Conservation (phyloP, 53 echinoderm and acorn worm genomes). For the Holothuria leucospilota region DNA sequence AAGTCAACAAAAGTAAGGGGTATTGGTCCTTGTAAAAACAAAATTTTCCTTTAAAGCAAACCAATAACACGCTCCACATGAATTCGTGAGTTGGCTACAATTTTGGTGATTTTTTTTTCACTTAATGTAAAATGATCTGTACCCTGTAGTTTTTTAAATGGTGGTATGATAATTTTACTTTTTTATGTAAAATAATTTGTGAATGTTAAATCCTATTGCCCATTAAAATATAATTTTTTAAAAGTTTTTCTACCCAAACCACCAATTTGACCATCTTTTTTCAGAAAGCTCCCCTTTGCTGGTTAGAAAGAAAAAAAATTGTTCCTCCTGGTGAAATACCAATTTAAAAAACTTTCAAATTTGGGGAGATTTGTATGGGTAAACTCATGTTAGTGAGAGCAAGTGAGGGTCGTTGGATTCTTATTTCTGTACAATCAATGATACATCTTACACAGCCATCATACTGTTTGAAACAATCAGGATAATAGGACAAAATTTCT, state of each 20-base stretch:
- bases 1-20: slow-evolving; percentile 64
- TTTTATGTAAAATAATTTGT: slow-evolving; percentile 67
- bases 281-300: slow-evolving; percentile 67
- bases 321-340: slow-evolving; percentile 71
- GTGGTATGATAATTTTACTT: slow-evolving; percentile 68
- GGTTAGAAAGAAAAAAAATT: slow-evolving; percentile 59
- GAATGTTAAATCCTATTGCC: slow-evolving; percentile 77
- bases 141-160: slow-evolving; percentile 50
- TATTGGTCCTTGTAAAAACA: slow-evolving; percentile 65
- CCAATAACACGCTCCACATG: slow-evolving; percentile 69
- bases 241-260: slow-evolving; percentile 50
- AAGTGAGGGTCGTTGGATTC: slow-evolving; percentile 68
- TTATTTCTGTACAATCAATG: slow-evolving; percentile 75
- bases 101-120: slow-evolving; percentile 10
- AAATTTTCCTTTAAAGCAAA: too few species aligned
- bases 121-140: slow-evolving; percentile 51
- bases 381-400: slow-evolving; percentile 59
- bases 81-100: slow-evolving; percentile 38
- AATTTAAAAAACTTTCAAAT: slow-evolving; percentile 67
- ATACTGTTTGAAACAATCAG: slow-evolving; percentile 65
- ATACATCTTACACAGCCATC: slow-evolving; percentile 65
- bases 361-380: slow-evolving; percentile 70
- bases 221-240: too few species aligned
- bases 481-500: slow-evolving; percentile 57
- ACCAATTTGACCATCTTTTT: slow-evolving; percentile 68